Base-by-base conservation (phyloP, 2,888 invertebrate species). In the Pandemis cinnamomeana region DNA sequence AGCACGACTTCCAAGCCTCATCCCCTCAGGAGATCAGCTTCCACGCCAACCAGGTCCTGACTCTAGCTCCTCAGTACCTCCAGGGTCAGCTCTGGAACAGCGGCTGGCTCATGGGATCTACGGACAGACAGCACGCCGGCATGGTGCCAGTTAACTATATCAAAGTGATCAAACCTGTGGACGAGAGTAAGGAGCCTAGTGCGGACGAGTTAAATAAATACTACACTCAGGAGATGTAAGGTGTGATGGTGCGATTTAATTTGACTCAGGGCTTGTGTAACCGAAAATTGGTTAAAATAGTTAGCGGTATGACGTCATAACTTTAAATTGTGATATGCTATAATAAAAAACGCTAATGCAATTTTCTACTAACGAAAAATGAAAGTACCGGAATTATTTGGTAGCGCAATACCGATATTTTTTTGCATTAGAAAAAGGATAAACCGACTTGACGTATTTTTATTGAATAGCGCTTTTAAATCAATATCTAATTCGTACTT, bases 11-110 rank as follows among this genome's bases (percentile, higher is more conserved):
- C 90, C 94, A 95, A 71, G 97, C 96, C 0, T 94, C 95, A 1
- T 95, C 95, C 13, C 95, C 95, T 0, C 96, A 97, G 76, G 99
- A 99, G 89, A 87, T 99, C 46, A 96, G 96, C 77, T 95, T 99
- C 83, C 93, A 94, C 78, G 95, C 95, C 71, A 98, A 98, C 77
- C 97, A 98, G 83, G 95, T 95, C 51, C 89, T 99, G 7, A 95
- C 96, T 72, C 91, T 99, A 10, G 99, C 99, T 0, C 99, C 99
- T 0, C 95, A 96, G 84, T 96, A 97, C 78, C 93, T 98, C 41
- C 99, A 99, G 89, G 96, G 96, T 80, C 82, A 94, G 11, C 88
- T 96, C 4, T 95, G 95, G 84, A 96, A 95, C 85, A 95, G 96
- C 0, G 96, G 96, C 4, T 97, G 97, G 97, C 94, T 96, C 0